Evolutionary conservation across 2,113 vertebrate species (phyloP).

Genomic region (Thomomys bottae): DNA sequence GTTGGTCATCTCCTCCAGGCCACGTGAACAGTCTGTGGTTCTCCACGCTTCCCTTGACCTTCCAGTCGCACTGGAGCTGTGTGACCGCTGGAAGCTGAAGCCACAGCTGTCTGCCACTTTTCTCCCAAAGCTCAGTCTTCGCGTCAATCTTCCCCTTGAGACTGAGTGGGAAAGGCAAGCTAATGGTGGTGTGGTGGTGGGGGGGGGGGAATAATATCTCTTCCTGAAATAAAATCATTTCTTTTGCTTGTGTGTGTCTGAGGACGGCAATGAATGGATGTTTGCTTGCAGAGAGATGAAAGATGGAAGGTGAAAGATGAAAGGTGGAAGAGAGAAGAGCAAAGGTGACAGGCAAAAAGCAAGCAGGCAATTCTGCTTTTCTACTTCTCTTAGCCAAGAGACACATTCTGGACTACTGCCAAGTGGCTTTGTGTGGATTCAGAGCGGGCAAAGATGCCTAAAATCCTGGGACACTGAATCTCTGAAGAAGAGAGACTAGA

Average conservation of each 20-base stretch:
- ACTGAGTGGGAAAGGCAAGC: slow-evolving; percentile 30
- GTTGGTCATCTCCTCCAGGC: slow-evolving; percentile 73
- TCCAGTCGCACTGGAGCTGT: slow-evolving; percentile 60
- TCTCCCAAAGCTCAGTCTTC: neutral
- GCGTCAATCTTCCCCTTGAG: slow-evolving; percentile 47
- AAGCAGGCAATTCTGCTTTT: neutral
- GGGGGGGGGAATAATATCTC: neutral
- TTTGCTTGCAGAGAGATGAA: neutral
- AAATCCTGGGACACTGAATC: neutral
- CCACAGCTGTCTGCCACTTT: slow-evolving; percentile 55
- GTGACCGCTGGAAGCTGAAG: slow-evolving; percentile 55
- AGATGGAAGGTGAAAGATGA: neutral
- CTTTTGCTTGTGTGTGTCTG: neutral
- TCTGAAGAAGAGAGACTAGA: neutral
- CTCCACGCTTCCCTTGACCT: slow-evolving; percentile 50
- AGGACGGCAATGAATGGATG: neutral
- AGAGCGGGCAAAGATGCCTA: neutral
- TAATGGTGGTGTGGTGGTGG: too few relatives aligned
- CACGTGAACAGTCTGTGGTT: slow-evolving; percentile 52
- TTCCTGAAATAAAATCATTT: neutral
- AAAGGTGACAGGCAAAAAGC: neutral
- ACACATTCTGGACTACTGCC: neutral
- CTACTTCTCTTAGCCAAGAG: neutral
- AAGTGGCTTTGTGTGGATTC: neutral
- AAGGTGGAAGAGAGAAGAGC: neutral